Evolutionary conservation across 2,797 vertebrate genomes (phyloP), one percentile per base, ranked within the genome.

Genomic region (Neosilurus hyrtlii): DNA sequence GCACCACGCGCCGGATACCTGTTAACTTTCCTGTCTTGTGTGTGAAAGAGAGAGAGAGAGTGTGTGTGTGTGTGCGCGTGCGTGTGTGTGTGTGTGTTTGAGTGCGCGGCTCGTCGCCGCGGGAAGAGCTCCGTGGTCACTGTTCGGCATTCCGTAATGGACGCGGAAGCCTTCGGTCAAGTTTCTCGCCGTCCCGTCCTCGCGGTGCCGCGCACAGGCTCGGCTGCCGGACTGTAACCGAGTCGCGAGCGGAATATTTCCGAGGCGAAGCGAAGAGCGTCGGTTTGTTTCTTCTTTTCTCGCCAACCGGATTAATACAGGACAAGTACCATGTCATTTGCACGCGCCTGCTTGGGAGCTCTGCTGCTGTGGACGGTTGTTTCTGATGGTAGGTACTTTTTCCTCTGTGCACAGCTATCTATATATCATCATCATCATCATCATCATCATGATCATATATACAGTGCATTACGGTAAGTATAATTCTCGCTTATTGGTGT

Each of bases 301-400:
- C 83, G 22, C 79, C 81, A 30, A 81, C 88, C 87, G 90, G 91
- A 89, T 90, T 91, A 91, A 91, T 90, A 63, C 85, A 88, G 90
- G 87, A 90, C 91, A 87, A 90, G 89, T 91, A 94, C 92, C 87
- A 95, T 95, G 94, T 91, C 93, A 89, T 89, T 88, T 89, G 89
- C 82, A 88, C 89, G 89, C 86, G 89, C 88, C 81, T 90, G 91
- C 91, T 88, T 91, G 86, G 86, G 91, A 91, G 90, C 92, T 85
- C 88, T 93, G 86, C 82, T 94, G 89, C 67, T 94, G 87, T 91
- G 89, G 85, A 87, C 88, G 75, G 86, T 90, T 79, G 86, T 93
- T 88, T 93, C 92, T 79, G 89, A 87, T 86, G 94, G 94, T 95
- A 89, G 92, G 92, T 86, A 68, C 18, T 57, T 77, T 37, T 49